These are phyloP conservation scores for Rhimphoctona megacephalus DNA, from an alignment of 2,888 invertebrate genomes.

Conservation along the genomic window DNA sequence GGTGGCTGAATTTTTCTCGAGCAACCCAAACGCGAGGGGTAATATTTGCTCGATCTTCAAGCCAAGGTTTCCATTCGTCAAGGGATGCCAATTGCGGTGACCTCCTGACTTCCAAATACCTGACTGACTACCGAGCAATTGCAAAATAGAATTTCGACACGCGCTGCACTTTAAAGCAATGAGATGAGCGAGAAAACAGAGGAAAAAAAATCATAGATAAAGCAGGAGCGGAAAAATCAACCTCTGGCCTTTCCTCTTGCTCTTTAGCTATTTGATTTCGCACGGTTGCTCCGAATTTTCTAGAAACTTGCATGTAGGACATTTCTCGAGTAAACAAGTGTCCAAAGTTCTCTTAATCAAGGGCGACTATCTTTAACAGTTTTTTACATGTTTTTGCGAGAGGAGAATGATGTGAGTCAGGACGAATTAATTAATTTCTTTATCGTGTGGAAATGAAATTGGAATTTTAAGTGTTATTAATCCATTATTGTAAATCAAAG, in stretches of 20 bases:
- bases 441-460: too few relatives aligned
- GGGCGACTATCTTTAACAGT: neutral
- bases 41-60: slow-evolving; percentile 7
- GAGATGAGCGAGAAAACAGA: neutral
- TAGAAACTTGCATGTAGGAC: neutral
- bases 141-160: slow-evolving; percentile 70
- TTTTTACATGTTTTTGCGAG: neutral
- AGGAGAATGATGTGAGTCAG: neutral
- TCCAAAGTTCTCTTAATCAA: neutral
- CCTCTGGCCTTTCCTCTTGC: neutral
- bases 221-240: slow-evolving; percentile 1
- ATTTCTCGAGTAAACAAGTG: neutral
- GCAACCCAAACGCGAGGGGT: neutral
- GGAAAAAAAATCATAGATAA: slow-evolving; percentile 1
- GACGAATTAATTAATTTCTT: too few relatives aligned
- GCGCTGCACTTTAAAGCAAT: slow-evolving; percentile 63
- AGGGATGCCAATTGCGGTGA: slow-evolving; percentile 60
- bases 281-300: neutral
- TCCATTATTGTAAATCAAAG: neutral
- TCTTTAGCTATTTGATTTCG: neutral
- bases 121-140: slow-evolving; percentile 36
- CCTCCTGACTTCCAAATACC: slow-evolving; percentile 47
- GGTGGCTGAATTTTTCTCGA: neutral
- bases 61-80: slow-evolving; percentile 35
- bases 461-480: too few relatives aligned